Percentiles rank a stretch among this genome's conserved stretches.
phyloP scores from a whole-genome alignment of 2,888 invertebrate genomes.

The Gymnocheta viridis region DNA sequence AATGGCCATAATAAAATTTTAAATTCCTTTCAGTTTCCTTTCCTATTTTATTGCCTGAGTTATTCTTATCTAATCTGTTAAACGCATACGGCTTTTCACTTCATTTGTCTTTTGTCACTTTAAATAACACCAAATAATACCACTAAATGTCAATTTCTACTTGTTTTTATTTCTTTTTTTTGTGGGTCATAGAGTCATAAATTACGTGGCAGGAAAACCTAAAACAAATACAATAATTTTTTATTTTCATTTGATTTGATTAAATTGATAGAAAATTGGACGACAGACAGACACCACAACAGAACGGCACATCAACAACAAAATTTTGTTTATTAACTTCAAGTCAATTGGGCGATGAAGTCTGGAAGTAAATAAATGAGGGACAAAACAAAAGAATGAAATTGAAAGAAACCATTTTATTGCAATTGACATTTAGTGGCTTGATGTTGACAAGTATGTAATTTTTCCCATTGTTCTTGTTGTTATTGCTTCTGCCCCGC shows the following conservation, averaged over 20 bases:
- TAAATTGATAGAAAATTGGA: constrained; percentile 22
- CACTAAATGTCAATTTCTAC: constrained; percentile 20
- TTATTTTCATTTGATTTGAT: constrained; percentile 28
- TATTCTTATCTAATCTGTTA: not conserved
- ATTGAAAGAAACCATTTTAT: not conserved
- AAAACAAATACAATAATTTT: not conserved
- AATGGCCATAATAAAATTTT: not conserved
- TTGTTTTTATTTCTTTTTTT: not conserved
- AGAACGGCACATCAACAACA: too few species aligned
- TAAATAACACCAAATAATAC: constrained; percentile 15
- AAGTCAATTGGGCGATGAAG: not conserved
- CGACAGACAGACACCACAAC: too few species aligned
- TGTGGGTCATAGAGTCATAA: constrained; percentile 12
- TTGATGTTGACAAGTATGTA: not conserved
- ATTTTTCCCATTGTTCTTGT: not conserved
- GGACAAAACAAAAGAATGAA: not conserved
- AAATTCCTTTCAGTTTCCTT: not conserved
- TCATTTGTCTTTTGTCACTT: not conserved
- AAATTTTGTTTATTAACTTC: not conserved
- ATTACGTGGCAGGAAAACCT: not conserved
- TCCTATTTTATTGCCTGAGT: too few species aligned
- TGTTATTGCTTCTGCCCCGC: too few species aligned
- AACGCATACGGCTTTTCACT: not conserved
- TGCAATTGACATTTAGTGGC: not conserved
- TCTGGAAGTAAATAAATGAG: not conserved